Base-by-base conservation (phyloP, 1,140 invertebrate species). In the Polypedilum pembai region DNA sequence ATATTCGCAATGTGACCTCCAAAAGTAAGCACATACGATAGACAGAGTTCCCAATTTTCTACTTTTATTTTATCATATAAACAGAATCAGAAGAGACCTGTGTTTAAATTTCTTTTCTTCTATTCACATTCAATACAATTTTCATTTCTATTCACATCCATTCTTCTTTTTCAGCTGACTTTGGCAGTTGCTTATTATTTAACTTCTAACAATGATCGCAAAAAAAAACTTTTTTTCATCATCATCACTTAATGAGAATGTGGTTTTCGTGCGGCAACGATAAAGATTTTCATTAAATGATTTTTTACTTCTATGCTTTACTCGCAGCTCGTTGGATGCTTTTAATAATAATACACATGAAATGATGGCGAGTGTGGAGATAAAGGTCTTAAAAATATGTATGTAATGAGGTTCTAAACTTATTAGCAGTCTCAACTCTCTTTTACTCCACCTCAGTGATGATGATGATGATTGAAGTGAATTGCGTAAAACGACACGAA, bases 201-300 rank as follows among this genome's bases (percentile, higher is more conserved):
- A n/a, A n/a, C 45, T 56, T 1, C n/a, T 15, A n/a, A n/a, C 45
- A 56, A n/a, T n/a, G 45, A 45, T n/a, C n/a, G 45, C 45, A 56
- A 56, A 56, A 56, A 45, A 45, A 12, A 56, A 15, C 12, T 56
- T 56, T 12, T 56, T 56, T 56, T 56, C 45, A n/a, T 56, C 45
- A 56, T 56, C 45, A 56, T 56, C 45, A 56, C 45, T 56, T 56
- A 56, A 56, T 56, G 45, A 56, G 45, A 56, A 56, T 56, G 45
- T 56, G 12, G 8, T 56, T 56, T 56, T 56, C 45, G 45, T 56
- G 45, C 45, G 45, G 45, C 45, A 56, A 12, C 45, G 45, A 56
- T 56, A 56, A 56, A 56, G 45, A 56, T 56, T 56, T 56, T 56
- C 45, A 56, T 56, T 56, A 56, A 56, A 56, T 56, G 45, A 56